These are phyloP conservation scores for Drosophila triauraria DNA, from an alignment of 1,140 invertebrate genomes.

Conservation along the genomic window DNA sequence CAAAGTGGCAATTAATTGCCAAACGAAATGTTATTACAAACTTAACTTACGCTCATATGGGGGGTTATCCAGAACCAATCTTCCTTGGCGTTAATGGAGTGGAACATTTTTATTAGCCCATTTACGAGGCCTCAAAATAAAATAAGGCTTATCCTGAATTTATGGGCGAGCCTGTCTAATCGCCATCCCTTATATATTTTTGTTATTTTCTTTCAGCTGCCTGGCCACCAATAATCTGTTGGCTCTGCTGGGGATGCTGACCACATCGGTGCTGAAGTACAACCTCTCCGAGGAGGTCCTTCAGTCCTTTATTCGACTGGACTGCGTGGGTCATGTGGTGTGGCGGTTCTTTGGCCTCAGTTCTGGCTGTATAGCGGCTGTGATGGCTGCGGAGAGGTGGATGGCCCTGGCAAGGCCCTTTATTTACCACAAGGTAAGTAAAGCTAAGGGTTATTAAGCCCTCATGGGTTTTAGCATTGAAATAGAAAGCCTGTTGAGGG, in stretches of 20 bases:
- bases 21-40: constrained; percentile 27
- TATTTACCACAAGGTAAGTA: constrained; percentile 92
- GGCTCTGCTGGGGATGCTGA: constrained; percentile 90
- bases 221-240: constrained; percentile 92
- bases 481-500: neutral
- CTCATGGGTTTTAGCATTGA: neutral
- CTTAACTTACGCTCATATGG: constrained; percentile 17
- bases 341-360: constrained; percentile 93
- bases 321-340: constrained; percentile 90
- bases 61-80: constrained; percentile 9
- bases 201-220: constrained; percentile 84
- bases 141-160: constrained; percentile 31
- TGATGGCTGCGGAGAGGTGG: constrained; percentile 95
- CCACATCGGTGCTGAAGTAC: constrained; percentile 85
- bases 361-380: constrained; percentile 93
- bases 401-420: constrained; percentile 94
- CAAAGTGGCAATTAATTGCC: constrained; percentile 34
- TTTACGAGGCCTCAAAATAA: constrained; percentile 42
- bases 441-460: neutral
- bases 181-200: neutral
- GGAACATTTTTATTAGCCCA: constrained; percentile 57
- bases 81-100: constrained; percentile 31
- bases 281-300: constrained; percentile 77
- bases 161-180: constrained; percentile 42
- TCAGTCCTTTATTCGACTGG: constrained; percentile 79